Percentiles rank a stretch among this genome's conserved stretches.
These are phyloP conservation scores for Nasua narica DNA, from an alignment of 2,797 vertebrate genomes.

Conservation along the genomic window DNA sequence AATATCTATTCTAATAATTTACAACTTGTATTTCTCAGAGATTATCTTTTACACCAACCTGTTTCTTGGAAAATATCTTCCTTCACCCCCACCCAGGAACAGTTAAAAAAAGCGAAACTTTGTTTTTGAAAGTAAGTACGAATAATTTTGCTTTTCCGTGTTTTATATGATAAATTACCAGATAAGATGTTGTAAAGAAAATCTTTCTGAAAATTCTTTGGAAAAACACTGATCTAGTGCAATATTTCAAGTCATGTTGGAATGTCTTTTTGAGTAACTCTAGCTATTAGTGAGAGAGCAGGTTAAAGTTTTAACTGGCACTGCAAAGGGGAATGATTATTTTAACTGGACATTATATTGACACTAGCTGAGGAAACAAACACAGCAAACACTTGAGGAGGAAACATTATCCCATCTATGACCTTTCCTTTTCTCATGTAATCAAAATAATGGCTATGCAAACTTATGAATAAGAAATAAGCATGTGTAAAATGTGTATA, in stretches of 20 bases:
- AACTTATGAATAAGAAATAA: constrained; percentile 5
- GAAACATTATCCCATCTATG: neutral
- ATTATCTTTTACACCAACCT: neutral
- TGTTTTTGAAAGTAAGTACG: neutral
- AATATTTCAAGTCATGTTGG: neutral
- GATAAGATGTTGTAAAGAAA: neutral
- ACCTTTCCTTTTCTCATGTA: neutral
- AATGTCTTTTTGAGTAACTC: neutral
- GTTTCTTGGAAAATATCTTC: neutral
- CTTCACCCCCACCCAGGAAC: accelerated
- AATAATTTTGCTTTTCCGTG: neutral
- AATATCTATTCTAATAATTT: neutral
- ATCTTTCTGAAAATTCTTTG: neutral
- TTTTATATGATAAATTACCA: neutral
- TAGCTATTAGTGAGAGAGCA: neutral
- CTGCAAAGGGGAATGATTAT: neutral
- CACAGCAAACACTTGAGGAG: neutral
- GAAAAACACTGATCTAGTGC: neutral
- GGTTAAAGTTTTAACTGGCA: neutral
- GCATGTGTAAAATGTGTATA: neutral
- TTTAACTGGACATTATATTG: neutral
- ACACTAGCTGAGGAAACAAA: neutral
- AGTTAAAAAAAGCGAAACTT: neutral
- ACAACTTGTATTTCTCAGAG: neutral
- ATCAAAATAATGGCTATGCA: neutral